Conservation (phyloP, 1,140 invertebrate genomes). For the Riptortus pedestris region DNA sequence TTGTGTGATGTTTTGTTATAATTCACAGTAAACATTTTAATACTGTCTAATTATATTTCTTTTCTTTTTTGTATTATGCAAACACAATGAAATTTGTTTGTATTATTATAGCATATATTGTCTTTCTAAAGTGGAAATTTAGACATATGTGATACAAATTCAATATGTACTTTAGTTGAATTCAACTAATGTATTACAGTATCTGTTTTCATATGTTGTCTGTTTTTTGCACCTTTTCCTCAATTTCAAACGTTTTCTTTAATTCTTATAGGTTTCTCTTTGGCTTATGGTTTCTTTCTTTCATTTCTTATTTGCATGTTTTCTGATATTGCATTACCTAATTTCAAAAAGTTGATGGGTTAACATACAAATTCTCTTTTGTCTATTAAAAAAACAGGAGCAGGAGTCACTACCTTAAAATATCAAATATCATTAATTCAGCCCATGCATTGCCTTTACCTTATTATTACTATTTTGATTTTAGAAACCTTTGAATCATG, state of each 20-base stretch:
- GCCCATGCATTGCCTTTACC: too few species aligned
- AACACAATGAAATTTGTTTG: slow-evolving; percentile 14
- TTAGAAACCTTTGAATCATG: too few species aligned
- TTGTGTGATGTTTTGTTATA: slow-evolving; percentile 12
- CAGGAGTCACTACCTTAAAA: too few species aligned
- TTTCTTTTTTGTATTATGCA: slow-evolving; percentile 18
- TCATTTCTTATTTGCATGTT: too few species aligned
- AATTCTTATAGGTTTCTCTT: too few species aligned
- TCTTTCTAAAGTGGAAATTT: slow-evolving; percentile 23
- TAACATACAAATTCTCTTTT: too few species aligned
- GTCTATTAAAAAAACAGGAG: too few species aligned
- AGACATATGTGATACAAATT: slow-evolving; percentile 16
- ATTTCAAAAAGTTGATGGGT: too few species aligned
- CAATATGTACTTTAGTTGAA: slow-evolving; percentile 15
- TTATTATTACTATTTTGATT: too few species aligned
- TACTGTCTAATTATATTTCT: slow-evolving; percentile 17
- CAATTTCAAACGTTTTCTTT: slow-evolving; percentile 3
- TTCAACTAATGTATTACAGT: slow-evolving; percentile 15
- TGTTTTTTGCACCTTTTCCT: slow-evolving; percentile 9
- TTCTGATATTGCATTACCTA: too few species aligned
- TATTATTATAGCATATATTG: slow-evolving; percentile 15
- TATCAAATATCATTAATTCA: too few species aligned
- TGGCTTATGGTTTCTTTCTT: too few species aligned
- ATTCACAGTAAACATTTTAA: slow-evolving; percentile 14
- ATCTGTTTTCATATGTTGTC: slow-evolving; percentile 9